Evolutionary conservation across 2,797 vertebrate species (phyloP), one percentile per base, ranked within the genome.

Genomic region (Coluber constrictor): DNA sequence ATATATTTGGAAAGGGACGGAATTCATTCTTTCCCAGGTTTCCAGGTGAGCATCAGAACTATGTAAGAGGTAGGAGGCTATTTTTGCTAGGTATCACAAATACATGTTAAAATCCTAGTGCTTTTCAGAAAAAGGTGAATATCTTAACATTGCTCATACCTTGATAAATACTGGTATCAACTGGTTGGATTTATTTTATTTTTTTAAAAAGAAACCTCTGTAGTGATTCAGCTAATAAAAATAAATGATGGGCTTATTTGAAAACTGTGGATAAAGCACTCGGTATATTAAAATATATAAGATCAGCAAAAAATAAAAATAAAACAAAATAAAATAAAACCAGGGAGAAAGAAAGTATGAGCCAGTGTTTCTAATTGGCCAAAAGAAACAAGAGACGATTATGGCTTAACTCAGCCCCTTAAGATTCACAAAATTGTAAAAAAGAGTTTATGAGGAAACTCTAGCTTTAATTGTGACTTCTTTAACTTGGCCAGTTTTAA

Each of bases 331-430:
- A 74, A 74, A 32, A 70, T 51, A 51, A 51, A 54, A 43, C 16
- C 10, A 29, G 66, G 8, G 66, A 27, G 66, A 90, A 55, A 86
- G 56, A 37, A 74, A 43, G 55, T 25, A 12, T 29, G 92, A 94
- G 96, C 96, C 97, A 97, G 95, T 96, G 95, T 96, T 70, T 89
- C 96, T 97, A 97, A 97, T 94, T 97, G 97, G 97, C 97, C 97
- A 98, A 97, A 96, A 97, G 96, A 97, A 97, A 97, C 95, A 97
- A 97, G 96, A 97, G 94, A 95, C 96, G 97, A 97, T 98, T 97
- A 97, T 94, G 94, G 91, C 95, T 83, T 97, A 95, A 97, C 97
- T 95, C 92, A 93, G 95, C 97, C 97, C 96, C 97, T 47, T 89
- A 92, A 97, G 97, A 97, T 89, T 95, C 93, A 96, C 95, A 96